Evolutionary conservation across 2,888 invertebrate genomes (phyloP), one percentile per base, ranked within the genome.

Genomic region (Mystacides longicornis): DNA sequence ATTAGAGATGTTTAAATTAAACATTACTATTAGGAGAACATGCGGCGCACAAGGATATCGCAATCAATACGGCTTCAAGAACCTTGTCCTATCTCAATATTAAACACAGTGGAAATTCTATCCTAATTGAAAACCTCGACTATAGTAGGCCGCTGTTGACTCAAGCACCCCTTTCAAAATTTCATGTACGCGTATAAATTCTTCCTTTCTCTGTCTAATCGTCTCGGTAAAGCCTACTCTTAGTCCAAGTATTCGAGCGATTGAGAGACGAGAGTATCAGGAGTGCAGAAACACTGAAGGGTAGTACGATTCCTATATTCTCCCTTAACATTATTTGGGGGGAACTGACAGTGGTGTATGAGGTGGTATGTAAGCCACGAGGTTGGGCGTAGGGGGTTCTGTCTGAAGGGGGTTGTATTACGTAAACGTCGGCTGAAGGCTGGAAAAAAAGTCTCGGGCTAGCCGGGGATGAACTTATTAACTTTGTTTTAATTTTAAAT

Each of bases 21-120:
- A 14, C 37, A 37, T 7, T 37, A 37, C 16, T 16, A 37, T 3
- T n/a, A 74, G 76, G 77, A 68, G 66, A 65, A 65, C 72, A 77
- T 72, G 27, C 31, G 31, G 22, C 16, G 23, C 27, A 5, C 42
- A 49, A 52, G 45, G 52, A 52, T 52, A 56, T 43, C 52, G 31
- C 22, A 23, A 53, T 53, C 53, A 48, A 53, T 53, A 53, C 48
- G 3, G n/a, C 9, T 21, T 14, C 2, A 48, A 31, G 48, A 27
- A 48, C 23, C 33, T 18, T 33, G 16, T 18, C 53, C 53, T 53
- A 31, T 23, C 53, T 21, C 48, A 53, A 53, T 23, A 48, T 21
- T 46, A 48, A 53, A 53, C 48, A 48, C 27, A 33, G 27, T 53
- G 31, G 27, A 31, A 23, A 37, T 48, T 14, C 52, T 46, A 47